phyloP scores from a whole-genome alignment of 2,888 invertebrate genomes.

The Eugnorisma glareosa region DNA sequence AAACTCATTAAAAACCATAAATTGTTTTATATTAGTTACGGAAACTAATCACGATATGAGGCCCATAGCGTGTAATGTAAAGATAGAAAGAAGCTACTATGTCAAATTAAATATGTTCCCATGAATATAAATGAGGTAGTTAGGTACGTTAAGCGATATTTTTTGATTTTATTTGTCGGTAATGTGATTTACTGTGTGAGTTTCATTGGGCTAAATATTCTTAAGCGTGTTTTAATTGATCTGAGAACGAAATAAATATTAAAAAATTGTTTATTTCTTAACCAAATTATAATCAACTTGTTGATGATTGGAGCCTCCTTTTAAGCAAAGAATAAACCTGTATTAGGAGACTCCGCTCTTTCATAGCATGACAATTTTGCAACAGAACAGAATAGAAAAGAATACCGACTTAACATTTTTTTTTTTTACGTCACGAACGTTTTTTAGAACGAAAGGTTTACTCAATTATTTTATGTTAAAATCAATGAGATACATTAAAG shows the following conservation, averaged over 20 bases:
- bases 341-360: no score
- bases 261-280: no score
- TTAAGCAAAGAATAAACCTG: no score
- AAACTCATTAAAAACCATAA: constrained; percentile 52
- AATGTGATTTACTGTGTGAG: constrained; percentile 26
- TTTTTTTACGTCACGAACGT: no score
- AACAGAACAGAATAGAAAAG: no score
- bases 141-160: not conserved
- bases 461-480: not conserved
- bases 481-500: not conserved
- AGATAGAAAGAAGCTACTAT: constrained; percentile 32
- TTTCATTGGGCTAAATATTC: constrained; percentile 2
- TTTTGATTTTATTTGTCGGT: constrained; percentile 9
- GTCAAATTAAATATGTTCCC: constrained; percentile 57
- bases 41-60: constrained; percentile 48
- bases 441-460: not conserved
- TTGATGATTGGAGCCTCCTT: no score
- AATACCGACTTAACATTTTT: no score
- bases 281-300: no score
- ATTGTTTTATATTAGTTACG: constrained; percentile 54
- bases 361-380: no score
- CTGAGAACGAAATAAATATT: constrained; percentile 4
- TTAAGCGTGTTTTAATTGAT: constrained; percentile 25
- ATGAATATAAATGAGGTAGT: constrained; percentile 56
- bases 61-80: constrained; percentile 22